Base-by-base conservation (phyloP, 1,140 invertebrate genomes). In the Subanguina moxae region DNA sequence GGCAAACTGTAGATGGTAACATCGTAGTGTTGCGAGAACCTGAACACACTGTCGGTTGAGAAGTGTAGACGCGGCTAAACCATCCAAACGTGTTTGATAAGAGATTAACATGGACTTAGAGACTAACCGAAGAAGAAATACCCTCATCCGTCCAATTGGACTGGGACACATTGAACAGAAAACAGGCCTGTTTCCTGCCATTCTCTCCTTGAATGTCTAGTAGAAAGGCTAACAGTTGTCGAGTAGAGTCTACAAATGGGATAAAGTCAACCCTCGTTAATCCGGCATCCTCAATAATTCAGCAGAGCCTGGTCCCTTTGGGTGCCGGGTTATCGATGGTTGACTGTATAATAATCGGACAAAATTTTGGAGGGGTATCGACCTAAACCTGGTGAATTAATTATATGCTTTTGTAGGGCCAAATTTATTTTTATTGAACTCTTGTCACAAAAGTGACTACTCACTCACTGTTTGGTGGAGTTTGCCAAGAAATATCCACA, bases 401-500 rank as follows among this genome's bases (percentile, higher is more conserved):
- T 56, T 28, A 56, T 23, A 56, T 5, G n/a, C n/a, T n/a, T n/a
- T n/a, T n/a, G n/a, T n/a, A n/a, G n/a, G n/a, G n/a, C n/a, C n/a
- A 28, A 56, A 13, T 56, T 38, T 3, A 56, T 13, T 56, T 23
- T 56, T 13, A 56, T 23, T 5, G 28, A 5, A 13, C 13, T 3
- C 3, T 56, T 23, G 3, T 3, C 3, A 56, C 3, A 23, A 56
- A 56, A 56, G 13, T 52, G 23, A 52, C 5, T 61, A 25, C 38
- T 7, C n/a, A 64, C 76, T 56, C 65, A 82, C 78, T 80, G 56
- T 76, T 77, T 23, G 81, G 80, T 15, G 80, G 80, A 57, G 76
- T 81, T 72, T 82, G 80, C 78, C 76, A 82, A 15, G 80, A 82
- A 43, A 82, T 73, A 62, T 82, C 80, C 27, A 82, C 80, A 25